A percentile compares a stretch with the other conserved stretches of the same genome.
phyloP scores from a whole-genome alignment of 2,888 invertebrate genomes.

The Venusia cambrica region DNA sequence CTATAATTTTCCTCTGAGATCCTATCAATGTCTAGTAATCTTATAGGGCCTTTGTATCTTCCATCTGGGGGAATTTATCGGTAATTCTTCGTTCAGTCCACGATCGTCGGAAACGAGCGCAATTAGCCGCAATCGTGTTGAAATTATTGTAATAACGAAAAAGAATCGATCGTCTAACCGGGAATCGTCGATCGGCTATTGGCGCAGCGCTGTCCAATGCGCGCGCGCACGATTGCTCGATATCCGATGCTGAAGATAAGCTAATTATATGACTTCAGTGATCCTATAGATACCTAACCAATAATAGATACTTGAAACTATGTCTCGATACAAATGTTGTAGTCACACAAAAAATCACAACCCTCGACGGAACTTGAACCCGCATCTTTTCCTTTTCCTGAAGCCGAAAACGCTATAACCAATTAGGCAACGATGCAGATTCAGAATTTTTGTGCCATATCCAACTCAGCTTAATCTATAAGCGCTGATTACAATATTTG shows the following conservation, averaged over 20 bases:
- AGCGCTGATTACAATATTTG: too few species aligned
- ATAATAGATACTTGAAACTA: too few species aligned
- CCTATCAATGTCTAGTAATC: constrained; percentile 12
- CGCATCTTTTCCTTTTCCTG: too few species aligned
- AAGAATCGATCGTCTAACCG: constrained; percentile 72
- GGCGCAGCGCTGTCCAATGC: constrained; percentile 71
- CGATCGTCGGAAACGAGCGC: constrained; percentile 69
- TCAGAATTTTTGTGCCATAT: too few species aligned
- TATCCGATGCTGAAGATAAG: constrained; percentile 70
- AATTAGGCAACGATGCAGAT: too few species aligned
- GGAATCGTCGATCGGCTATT: constrained; percentile 61
- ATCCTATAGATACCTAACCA: too few species aligned
- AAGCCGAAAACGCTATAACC: too few species aligned
- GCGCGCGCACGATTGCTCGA: constrained; percentile 59
- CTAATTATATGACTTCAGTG: constrained; percentile 64
- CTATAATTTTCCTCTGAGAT: constrained; percentile 16
- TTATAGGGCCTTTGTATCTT: constrained; percentile 32
- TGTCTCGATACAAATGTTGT: constrained; percentile 61
- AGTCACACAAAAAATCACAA: constrained; percentile 5
- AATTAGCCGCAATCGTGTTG: constrained; percentile 76
- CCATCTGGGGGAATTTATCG: constrained; percentile 50
- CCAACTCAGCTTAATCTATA: too few species aligned
- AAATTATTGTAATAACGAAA: constrained; percentile 80
- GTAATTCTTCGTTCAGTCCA: constrained; percentile 58
- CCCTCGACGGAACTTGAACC: too few species aligned